phyloP scores from a whole-genome alignment of 2,113 vertebrate genomes.

The Misgurnus anguillicaudatus region DNA sequence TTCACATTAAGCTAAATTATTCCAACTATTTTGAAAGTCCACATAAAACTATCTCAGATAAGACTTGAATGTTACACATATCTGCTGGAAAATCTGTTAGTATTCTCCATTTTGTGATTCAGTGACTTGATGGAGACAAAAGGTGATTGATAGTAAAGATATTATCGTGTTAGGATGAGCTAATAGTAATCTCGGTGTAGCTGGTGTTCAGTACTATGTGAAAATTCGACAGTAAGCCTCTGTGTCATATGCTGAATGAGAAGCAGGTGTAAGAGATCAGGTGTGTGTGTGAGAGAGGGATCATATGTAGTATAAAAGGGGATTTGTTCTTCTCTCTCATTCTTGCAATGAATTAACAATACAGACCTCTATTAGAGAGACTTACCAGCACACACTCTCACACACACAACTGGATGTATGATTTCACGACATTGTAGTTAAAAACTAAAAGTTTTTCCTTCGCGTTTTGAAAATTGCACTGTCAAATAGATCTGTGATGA shows the following conservation, averaged over 20 bases:
- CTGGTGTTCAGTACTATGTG: neutral
- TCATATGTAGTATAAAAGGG: conserved; percentile 60
- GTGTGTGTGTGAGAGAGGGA: conserved; percentile 53
- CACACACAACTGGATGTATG: conserved; percentile 11
- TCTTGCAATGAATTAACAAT: conserved; percentile 69
- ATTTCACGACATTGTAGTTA: neutral
- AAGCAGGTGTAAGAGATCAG: conserved; percentile 41
- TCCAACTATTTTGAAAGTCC: neutral
- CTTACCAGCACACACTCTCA: conserved; percentile 53
- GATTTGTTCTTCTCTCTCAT: conserved; percentile 66
- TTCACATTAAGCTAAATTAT: neutral
- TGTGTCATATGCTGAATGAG: conserved; percentile 47
- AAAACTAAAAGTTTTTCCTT: too few relatives aligned
- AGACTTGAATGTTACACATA: neutral
- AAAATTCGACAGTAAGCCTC: conserved; percentile 39
- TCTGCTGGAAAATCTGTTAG: neutral
- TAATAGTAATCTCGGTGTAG: neutral
- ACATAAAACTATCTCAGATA: neutral
- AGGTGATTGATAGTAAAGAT: neutral
- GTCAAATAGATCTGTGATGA: too few relatives aligned
- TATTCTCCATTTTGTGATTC: neutral
- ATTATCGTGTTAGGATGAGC: neutral
- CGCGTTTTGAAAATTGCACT: too few relatives aligned
- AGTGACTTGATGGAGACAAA: neutral
- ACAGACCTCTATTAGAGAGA: conserved; percentile 63